These are phyloP conservation scores for Hydrotaea cyrtoneurina DNA, from an alignment of 2,888 invertebrate species.

Conservation along the genomic window DNA sequence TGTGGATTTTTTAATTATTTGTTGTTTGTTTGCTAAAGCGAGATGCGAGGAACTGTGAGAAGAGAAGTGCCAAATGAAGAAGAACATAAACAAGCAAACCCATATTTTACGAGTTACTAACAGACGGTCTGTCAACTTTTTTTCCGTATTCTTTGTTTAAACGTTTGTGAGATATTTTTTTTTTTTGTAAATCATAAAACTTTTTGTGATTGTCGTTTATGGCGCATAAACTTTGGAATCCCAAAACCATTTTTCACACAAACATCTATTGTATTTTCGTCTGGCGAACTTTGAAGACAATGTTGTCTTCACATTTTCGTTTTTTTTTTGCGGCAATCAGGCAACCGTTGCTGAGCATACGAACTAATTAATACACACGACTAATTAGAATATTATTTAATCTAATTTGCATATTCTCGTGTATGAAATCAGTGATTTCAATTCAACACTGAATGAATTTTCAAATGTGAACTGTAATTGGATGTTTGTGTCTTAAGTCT, in stretches of 20 bases:
- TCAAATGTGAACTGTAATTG: neutral
- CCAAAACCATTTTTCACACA: neutral
- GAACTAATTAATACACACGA: conserved; percentile 28
- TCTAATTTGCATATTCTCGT: neutral
- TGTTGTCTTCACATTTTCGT: neutral
- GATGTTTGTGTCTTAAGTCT: conserved; percentile 43
- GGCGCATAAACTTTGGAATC: neutral
- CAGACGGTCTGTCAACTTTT: neutral
- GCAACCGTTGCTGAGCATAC: conserved; percentile 22
- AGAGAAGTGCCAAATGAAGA: neutral
- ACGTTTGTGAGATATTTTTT: neutral
- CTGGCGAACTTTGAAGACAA: neutral
- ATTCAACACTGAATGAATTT: neutral
- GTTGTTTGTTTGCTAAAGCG: neutral
- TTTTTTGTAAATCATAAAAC: neutral
- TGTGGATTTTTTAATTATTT: neutral
- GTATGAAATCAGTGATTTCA: neutral
- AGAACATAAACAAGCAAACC: conserved; percentile 35
- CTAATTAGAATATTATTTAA: conserved; percentile 34
- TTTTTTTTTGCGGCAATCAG: neutral
- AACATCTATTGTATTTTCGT: neutral
- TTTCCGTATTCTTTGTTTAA: neutral
- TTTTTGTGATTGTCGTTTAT: neutral
- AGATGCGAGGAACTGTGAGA: neutral
- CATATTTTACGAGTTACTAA: conserved; percentile 9